Evolutionary conservation across 2,888 invertebrate genomes (phyloP).

Genomic region (Uropetala carovei): DNA sequence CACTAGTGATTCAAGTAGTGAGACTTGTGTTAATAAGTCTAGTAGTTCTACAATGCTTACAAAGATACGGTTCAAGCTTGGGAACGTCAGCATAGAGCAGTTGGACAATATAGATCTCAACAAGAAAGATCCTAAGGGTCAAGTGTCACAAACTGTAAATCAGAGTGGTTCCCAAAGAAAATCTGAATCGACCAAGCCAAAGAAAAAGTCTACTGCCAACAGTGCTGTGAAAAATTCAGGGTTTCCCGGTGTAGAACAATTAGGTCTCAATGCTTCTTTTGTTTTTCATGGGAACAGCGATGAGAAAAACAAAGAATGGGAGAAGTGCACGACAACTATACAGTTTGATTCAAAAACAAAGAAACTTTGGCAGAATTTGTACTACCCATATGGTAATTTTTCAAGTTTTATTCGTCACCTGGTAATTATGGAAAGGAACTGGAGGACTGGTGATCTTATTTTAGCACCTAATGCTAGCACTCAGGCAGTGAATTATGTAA

Average conservation of each 20-base stretch:
- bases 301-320: slow-evolving; percentile 86
- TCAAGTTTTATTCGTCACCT: slow-evolving; percentile 90
- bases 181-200: slow-evolving; percentile 74
- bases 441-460: slow-evolving; percentile 86
- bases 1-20: slow-evolving; percentile 39
- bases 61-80: slow-evolving; percentile 70
- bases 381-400: slow-evolving; percentile 91
- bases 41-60: slow-evolving; percentile 56
- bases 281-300: slow-evolving; percentile 83
- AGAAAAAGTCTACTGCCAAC: slow-evolving; percentile 42
- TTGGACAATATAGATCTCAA: slow-evolving; percentile 70
- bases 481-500: slow-evolving; percentile 86
- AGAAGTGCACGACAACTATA: slow-evolving; percentile 86
- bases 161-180: slow-evolving; percentile 79
- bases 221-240: slow-evolving; percentile 74
- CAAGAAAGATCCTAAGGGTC: slow-evolving; percentile 67
- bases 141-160: slow-evolving; percentile 57
- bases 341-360: slow-evolving; percentile 91
- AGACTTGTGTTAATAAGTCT: not conserved
- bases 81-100: slow-evolving; percentile 70
- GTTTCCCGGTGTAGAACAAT: slow-evolving; percentile 90
- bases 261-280: slow-evolving; percentile 85
- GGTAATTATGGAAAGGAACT: slow-evolving; percentile 89
- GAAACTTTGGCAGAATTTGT: slow-evolving; percentile 87
- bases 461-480: slow-evolving; percentile 85